A percentile compares a stretch with the other conserved stretches of the same genome.
Evolutionary conservation across 2,888 invertebrate species (phyloP).

Genomic region (Agonopterix alstromeriana): DNA sequence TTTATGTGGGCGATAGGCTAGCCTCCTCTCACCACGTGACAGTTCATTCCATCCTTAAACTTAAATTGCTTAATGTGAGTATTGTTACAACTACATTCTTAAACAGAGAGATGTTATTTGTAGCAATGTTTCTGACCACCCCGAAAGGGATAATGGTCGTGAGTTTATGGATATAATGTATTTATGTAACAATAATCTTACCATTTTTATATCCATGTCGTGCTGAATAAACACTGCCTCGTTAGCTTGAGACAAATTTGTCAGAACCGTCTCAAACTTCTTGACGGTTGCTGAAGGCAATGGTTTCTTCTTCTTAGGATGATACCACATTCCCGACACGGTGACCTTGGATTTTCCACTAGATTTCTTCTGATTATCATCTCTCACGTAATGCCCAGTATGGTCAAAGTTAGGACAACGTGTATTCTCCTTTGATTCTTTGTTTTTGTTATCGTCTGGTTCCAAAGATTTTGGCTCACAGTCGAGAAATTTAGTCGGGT

Average conservation of each 20-base stretch:
- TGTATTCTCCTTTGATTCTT: conserved; percentile 41
- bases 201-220: conserved; percentile 72
- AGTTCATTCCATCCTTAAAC: too few species aligned
- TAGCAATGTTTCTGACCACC: too few species aligned
- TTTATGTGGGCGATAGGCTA: too few species aligned
- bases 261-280: conserved; percentile 59
- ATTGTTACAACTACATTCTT: too few species aligned
- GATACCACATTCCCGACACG: conserved; percentile 63
- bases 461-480: conserved; percentile 34
- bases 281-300: conserved; percentile 43
- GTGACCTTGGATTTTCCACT: conserved; percentile 49
- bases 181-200: conserved; percentile 19
- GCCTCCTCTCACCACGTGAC: too few species aligned
- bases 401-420: conserved; percentile 60
- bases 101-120: too few species aligned
- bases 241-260: conserved; percentile 47
- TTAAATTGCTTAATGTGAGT: too few species aligned
- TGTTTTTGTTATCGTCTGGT: conserved; percentile 35
- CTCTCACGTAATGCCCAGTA: conserved; percentile 55
- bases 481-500: conserved; percentile 30
- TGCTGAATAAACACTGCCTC: conserved; percentile 65
- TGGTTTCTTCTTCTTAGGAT: conserved; percentile 68
- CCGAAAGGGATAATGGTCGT: too few species aligned
- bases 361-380: conserved; percentile 54
- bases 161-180: too few species aligned